phyloP scores from a whole-genome alignment of 2,113 vertebrate genomes.

The Perca fluviatilis region DNA sequence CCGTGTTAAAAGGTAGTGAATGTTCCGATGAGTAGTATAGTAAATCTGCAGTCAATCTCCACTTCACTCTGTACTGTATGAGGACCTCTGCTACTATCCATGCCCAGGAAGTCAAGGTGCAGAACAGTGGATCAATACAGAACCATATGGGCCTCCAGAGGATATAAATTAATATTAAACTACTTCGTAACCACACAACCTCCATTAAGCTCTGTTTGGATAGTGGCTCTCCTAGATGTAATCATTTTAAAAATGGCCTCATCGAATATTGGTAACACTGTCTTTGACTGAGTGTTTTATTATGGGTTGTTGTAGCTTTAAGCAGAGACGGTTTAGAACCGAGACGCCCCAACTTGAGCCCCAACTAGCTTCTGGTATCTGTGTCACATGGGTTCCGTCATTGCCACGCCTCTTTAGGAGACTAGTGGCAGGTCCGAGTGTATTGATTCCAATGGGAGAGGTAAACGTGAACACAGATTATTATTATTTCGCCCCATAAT shows the following conservation, averaged over 20 bases:
- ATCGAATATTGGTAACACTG: neutral
- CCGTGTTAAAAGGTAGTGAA: conserved; percentile 26
- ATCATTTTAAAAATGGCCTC: neutral
- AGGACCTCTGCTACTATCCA: conserved; percentile 6
- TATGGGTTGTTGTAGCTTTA: neutral
- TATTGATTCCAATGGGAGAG: too few relatives aligned
- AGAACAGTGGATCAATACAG: conserved; percentile 12
- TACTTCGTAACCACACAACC: conserved; percentile 4
- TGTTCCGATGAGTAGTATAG: conserved; percentile 4
- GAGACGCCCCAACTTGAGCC: too few relatives aligned
- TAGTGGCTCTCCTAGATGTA: neutral
- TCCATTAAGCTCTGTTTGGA: conserved; percentile 17
- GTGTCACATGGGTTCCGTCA: too few relatives aligned
- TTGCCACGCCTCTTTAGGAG: too few relatives aligned
- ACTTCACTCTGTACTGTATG: neutral
- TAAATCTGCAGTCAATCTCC: conserved; percentile 28
- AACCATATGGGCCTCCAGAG: conserved; percentile 5
- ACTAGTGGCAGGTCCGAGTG: too few relatives aligned
- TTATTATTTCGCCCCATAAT: too few relatives aligned
- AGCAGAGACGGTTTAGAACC: too few relatives aligned
- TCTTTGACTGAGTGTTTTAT: neutral
- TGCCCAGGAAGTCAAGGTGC: conserved; percentile 4
- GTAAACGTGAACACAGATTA: too few relatives aligned
- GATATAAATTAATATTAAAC: conserved; percentile 11
- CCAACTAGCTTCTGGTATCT: too few relatives aligned